Base-by-base conservation (phyloP, 1,140 invertebrate species). In the Hylyphantes graminicola region DNA sequence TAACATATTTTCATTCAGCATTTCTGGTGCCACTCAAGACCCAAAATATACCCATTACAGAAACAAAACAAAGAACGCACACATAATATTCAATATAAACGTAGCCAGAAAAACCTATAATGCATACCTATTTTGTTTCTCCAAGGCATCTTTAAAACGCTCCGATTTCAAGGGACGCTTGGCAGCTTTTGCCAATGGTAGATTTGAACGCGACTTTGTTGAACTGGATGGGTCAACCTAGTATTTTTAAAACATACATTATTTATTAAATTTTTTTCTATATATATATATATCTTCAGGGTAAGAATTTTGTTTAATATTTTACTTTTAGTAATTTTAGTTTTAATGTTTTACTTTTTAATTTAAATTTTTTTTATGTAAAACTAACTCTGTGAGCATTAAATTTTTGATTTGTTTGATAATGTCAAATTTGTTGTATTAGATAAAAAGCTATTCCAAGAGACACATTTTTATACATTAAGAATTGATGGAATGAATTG, bases 151-250 rank as follows among this genome's bases (percentile, higher is more conserved):
- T 48, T 68, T 57, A 11, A 70, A 70, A 21, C 77, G 51, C 50
- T 80, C 77, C 17, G 55, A 10, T 61, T 80, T 80, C 17, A 12
- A 35, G 15, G 54, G 19, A 7, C 65, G 65, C 21, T 68, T 68
- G 9, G 51, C 12, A 59, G 77, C 21, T 61, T 59, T 80, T 5
- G 77, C 54, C 59, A 80, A 61, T 5, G 15, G 48, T 48, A 80
- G 55, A 55, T 78, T 35, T 51, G 63, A 19, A 7, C 53, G 8
- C 7, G 19, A 10, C 10, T 57, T 48, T 3, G 53, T 1, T 50
- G 57, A 17, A 67, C 15, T 50, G 17, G 50, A 35, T 4, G 35
- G n/a, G 12, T 13, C 54, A 21, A 54, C n/a, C 54, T 67, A 50
- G 7, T 70, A 50, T 7, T 13, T 5, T n/a, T 70, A n/a, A 12